Percentiles rank a stretch among this genome's conserved stretches.
phyloP scores from a whole-genome alignment of 1,140 invertebrate species.

The Triops longicaudatus region DNA sequence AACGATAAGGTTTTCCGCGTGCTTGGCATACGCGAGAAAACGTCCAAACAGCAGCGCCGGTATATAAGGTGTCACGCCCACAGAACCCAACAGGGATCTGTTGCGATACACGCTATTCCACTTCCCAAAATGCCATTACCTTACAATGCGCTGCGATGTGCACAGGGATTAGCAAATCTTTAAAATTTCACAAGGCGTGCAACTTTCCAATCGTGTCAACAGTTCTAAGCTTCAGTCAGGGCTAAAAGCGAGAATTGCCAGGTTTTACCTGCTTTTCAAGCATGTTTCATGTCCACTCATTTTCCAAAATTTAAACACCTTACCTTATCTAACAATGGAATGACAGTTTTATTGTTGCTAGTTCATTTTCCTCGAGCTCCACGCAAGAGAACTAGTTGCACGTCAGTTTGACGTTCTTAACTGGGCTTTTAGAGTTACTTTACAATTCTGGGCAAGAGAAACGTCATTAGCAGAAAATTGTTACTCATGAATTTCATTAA shows the following conservation, averaged over 20 bases:
- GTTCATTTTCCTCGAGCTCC: too few relatives aligned
- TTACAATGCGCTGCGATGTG: background rate
- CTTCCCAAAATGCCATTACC: background rate
- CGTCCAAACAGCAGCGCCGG: background rate
- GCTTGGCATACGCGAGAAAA: constrained; percentile 11
- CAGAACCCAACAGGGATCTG: background rate
- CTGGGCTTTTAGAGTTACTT: background rate
- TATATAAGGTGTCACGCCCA: constrained; percentile 1
- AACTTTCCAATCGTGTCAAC: too few relatives aligned
- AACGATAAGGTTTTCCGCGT: constrained; percentile 6
- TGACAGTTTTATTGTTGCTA: too few relatives aligned
- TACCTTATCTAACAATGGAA: too few relatives aligned
- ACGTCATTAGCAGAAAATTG: constrained; percentile 1
- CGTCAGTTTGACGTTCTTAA: background rate
- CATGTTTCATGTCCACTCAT: too few relatives aligned
- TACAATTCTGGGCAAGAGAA: background rate
- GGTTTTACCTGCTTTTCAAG: too few relatives aligned
- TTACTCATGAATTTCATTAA: background rate
- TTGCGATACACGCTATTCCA: constrained; percentile 1
- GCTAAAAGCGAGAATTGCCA: too few relatives aligned
- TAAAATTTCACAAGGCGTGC: too few relatives aligned
- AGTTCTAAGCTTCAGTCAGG: too few relatives aligned
- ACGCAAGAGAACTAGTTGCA: background rate
- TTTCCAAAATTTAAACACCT: too few relatives aligned
- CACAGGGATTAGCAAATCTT: background rate